Base-by-base conservation (phyloP, 2,113 vertebrate genomes). In the Harpagus bidentatus region DNA sequence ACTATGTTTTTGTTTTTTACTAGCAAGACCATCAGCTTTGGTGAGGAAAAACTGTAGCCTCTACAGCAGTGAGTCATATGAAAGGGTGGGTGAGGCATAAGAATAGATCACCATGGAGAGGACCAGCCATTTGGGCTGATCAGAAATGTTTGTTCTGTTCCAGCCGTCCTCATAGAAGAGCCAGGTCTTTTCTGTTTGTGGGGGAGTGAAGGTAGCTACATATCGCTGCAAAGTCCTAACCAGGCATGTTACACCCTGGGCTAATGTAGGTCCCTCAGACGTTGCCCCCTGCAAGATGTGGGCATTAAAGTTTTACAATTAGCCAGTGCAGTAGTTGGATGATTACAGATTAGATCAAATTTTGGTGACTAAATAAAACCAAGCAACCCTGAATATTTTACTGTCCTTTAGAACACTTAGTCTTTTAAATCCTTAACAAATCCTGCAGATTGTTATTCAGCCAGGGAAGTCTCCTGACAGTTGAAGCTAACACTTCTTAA, bases 31-130 rank as follows among this genome's bases (percentile, higher is more conserved):
- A 11, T 93, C 55, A 25, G 65, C 62, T 74, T 38, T 67, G 86
- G 55, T 62, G 89, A 95, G 95, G 88, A 63, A 62, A 10, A 56
- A 26, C 94, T 71, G 86, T 66, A 88, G 82, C 50, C 90, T 94
- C 59, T 55, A 38, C 56, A 86, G 80, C 91, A 74, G 80, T 88
- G 95, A 97, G 86, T 91, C 92, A 81, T 70, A 1, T 45, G 71
- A 21, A 67, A 78, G 91, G 97, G 90, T 89, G 97, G 92, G 82
- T 86, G 95, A 95, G 82, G 90, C 3, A 2, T 67, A 6, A 88
- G 92, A 92, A 63, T 21, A 56, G 15, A 88, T 96, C 88, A 67
- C 93, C 95, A 90, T 83, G 96, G 95, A 96, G 92, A 95, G 88
- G 58, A 76, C 66, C 82, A 91, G 72, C 59, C 78, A 0, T 7